These are phyloP conservation scores for Bradypodion pumilum DNA, from an alignment of 2,797 vertebrate species.

Conservation along the genomic window DNA sequence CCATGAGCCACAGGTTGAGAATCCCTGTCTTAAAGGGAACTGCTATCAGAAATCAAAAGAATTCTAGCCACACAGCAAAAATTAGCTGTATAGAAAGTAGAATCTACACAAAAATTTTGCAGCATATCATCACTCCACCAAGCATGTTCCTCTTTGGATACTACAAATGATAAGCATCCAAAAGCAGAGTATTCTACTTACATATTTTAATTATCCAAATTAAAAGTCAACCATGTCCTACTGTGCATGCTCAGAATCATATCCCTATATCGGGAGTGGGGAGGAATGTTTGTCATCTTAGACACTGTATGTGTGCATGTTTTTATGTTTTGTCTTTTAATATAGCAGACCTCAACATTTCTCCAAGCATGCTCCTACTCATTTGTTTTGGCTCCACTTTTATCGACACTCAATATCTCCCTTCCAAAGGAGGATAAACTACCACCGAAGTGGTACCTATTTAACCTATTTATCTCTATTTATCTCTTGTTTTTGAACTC, in stretches of 20 bases:
- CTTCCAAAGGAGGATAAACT: no score
- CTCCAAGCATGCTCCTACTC: not conserved
- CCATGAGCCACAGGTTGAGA: no score
- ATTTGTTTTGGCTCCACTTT: not conserved
- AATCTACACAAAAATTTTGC: not conserved
- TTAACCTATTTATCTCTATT: no score
- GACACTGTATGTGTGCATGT: not conserved
- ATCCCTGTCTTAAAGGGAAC: not conserved
- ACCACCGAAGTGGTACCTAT: no score
- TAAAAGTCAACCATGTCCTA: not conserved
- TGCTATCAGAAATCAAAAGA: conserved; percentile 44
- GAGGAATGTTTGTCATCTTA: no score
- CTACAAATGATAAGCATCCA: not conserved
- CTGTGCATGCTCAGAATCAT: not conserved
- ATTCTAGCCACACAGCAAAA: conserved; percentile 62
- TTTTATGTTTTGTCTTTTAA: no score
- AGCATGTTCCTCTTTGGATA: not conserved
- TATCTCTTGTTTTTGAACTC: no score
- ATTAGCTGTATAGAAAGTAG: conserved; percentile 57
- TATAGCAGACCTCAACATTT: not conserved
- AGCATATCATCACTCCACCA: not conserved
- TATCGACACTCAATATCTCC: not conserved
- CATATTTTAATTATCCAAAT: not conserved
- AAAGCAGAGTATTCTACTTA: not conserved
- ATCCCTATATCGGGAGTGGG: not conserved